Evolutionary conservation across 1,140 invertebrate genomes (phyloP), one percentile per base, ranked within the genome.

Genomic region (Temnothorax longispinosus): DNA sequence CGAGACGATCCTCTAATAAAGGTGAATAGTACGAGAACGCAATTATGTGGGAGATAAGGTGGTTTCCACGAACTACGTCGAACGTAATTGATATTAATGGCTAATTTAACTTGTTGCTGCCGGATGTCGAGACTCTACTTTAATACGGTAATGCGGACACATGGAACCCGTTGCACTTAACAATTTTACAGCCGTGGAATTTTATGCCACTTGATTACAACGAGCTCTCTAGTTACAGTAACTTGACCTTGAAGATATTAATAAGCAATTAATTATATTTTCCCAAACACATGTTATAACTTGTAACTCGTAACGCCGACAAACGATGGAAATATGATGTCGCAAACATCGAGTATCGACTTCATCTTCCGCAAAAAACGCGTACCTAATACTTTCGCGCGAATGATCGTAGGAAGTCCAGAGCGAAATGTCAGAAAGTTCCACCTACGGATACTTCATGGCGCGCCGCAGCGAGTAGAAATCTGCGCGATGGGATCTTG

Each of bases 11-110:
- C 60, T 38, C 65, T 90, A 90, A 91, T 90, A 90, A 90, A 91
- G 89, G 89, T 90, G 77, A 90, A 82, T 90, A 87, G 77, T 88
- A 86, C 15, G 89, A 81, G 89, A 84, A 72, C 52, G 76, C 87
- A 90, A 88, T 88, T 86, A 88, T 90, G 87, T 88, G 89, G 89
- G 89, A 88, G 87, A 88, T 91, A 91, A 91, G 89, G 89, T 90
- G 50, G 35, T 62, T 91, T 91, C 82, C 75, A 88, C 52, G 87
- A 90, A 91, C 21, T 50, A 58, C 13, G 60, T 72, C 47, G 38
- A 47, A 38, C 38, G 38, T 54, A 90, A 91, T 91, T 90, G 89
- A 90, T 91, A 91, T 91, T 91, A 91, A 91, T 88, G 89, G 88
- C 27, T 75, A 74, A 89, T 84, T 84, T 75, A 84, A 84, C 80